These are phyloP conservation scores for Eupithecia subfuscata DNA, from an alignment of 2,888 invertebrate species.

Conservation along the genomic window DNA sequence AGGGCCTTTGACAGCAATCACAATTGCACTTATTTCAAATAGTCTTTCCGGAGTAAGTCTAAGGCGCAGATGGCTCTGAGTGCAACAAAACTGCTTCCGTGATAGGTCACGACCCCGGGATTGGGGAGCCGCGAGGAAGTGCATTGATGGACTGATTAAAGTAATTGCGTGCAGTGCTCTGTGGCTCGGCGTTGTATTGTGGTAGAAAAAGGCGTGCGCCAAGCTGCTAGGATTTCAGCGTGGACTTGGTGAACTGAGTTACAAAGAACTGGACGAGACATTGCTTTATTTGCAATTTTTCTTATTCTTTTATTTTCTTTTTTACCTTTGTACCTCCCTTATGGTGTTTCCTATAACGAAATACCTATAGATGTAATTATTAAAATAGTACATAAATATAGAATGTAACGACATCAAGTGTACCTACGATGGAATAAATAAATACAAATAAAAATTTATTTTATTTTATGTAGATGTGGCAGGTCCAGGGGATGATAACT, in stretches of 20 bases:
- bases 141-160: conserved; percentile 16
- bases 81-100: not conserved
- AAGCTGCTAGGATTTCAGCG: conserved; percentile 57
- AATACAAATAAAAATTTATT: too few relatives aligned
- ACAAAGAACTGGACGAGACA: conserved; percentile 21
- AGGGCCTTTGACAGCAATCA: not conserved
- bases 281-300: not conserved
- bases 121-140: not conserved
- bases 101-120: not conserved
- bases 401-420: too few relatives aligned
- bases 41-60: not conserved
- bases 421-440: too few relatives aligned
- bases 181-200: conserved; percentile 29
- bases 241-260: conserved; percentile 26
- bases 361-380: too few relatives aligned
- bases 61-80: not conserved
- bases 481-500: too few relatives aligned
- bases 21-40: not conserved
- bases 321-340: too few relatives aligned
- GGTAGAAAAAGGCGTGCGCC: conserved; percentile 45
- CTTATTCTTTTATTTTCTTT: too few relatives aligned
- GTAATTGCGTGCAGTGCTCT: conserved; percentile 19
- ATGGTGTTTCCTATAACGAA: too few relatives aligned
- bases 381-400: too few relatives aligned
- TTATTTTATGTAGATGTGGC: too few relatives aligned